Evolutionary conservation across 2,888 invertebrate genomes (phyloP).

Genomic region (Malachius bipustulatus): DNA sequence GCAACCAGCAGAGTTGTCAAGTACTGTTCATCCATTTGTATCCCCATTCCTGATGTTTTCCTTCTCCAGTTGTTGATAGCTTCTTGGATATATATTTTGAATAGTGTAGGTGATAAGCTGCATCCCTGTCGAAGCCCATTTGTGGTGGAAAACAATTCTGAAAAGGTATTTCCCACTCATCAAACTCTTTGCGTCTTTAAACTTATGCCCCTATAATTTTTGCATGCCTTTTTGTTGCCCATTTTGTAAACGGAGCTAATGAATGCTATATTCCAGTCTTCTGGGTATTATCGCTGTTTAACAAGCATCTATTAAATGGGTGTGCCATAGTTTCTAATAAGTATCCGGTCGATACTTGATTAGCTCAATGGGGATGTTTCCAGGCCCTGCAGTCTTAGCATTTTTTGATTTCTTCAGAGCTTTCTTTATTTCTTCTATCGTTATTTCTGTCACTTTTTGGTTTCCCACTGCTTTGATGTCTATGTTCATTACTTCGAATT

Average conservation of each 20-base stretch:
- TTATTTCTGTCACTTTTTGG: too few relatives aligned
- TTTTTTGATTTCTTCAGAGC: too few relatives aligned
- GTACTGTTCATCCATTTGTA: conserved; percentile 9
- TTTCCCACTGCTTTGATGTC: too few relatives aligned
- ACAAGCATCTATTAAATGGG: conserved; percentile 10
- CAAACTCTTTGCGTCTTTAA: conserved; percentile 6
- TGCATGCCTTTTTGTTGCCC: conserved; percentile 9
- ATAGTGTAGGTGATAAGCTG: conserved; percentile 7
- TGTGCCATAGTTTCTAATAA: conserved; percentile 6
- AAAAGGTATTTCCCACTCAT: not conserved
- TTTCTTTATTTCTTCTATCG: too few relatives aligned
- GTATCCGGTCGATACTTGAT: conserved; percentile 11
- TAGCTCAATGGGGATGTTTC: conserved; percentile 8
- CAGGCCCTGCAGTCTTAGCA: too few relatives aligned
- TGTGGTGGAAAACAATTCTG: conserved; percentile 1
- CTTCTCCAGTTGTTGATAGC: conserved; percentile 9
- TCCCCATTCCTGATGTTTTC: conserved; percentile 9
- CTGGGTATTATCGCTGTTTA: conserved; percentile 9
- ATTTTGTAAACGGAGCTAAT: conserved; percentile 14
- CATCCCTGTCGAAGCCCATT: conserved; percentile 5
- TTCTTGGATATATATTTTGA: conserved; percentile 11
- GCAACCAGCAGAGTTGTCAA: conserved; percentile 12
- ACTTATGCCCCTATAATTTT: conserved; percentile 13
- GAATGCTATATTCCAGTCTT: conserved; percentile 13
- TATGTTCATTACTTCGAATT: too few relatives aligned